phyloP scores from a whole-genome alignment of 2,797 vertebrate genomes.

The Siniperca obscura region DNA sequence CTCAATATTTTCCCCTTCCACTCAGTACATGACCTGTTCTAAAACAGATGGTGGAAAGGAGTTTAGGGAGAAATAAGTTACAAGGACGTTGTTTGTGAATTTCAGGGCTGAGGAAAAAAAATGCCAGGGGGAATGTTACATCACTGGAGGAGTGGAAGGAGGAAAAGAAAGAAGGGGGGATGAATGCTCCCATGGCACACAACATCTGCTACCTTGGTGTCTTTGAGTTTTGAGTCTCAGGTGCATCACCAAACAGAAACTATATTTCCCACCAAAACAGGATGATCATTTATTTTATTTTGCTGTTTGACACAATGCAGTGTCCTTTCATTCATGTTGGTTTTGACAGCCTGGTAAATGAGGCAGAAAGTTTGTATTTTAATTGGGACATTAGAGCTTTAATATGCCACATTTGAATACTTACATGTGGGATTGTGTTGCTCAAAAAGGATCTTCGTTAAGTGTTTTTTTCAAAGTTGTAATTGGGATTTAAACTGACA shows the following conservation, averaged over 20 bases:
- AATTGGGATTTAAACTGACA: conserved; percentile 9
- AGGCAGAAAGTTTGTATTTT: conserved; percentile 48
- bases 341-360: conserved; percentile 52
- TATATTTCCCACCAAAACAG: conserved; percentile 36
- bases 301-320: conserved; percentile 32
- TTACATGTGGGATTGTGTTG: conserved; percentile 16
- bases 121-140: conserved; percentile 65
- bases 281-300: conserved; percentile 45
- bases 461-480: neutral
- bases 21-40: conserved; percentile 65
- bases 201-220: conserved; percentile 75
- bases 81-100: conserved; percentile 80
- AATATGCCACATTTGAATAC: conserved; percentile 39
- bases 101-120: conserved; percentile 59
- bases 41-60: conserved; percentile 78
- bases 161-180: conserved; percentile 33
- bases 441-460: neutral
- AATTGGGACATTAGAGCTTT: conserved; percentile 61
- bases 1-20: conserved; percentile 32
- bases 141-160: conserved; percentile 52
- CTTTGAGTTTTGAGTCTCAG: conserved; percentile 66
- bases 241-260: conserved; percentile 59
- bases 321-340: conserved; percentile 32
- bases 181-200: conserved; percentile 53
- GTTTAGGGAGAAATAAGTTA: conserved; percentile 78